Evolutionary conservation across 2,797 vertebrate species (phyloP).

Genomic region (Labeo calbasu): DNA sequence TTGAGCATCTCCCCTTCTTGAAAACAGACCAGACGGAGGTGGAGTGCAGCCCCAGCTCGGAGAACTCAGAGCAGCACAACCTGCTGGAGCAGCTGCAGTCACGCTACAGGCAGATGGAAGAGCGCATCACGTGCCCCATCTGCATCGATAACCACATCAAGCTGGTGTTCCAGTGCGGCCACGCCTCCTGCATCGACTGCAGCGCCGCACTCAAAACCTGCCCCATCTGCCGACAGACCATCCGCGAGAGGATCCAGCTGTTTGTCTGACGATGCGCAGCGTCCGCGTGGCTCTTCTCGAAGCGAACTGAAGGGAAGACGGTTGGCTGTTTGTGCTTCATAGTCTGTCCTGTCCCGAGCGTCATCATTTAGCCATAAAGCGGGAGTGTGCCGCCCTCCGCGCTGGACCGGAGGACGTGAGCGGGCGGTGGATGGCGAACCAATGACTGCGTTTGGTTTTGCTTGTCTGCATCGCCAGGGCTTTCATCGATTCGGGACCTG

Average conservation of each 20-base stretch:
- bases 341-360: conserved; percentile 11
- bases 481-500: too few species aligned
- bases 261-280: conserved; percentile 81
- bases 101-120: conserved; percentile 98
- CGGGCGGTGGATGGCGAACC: neutral
- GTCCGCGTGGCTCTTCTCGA: neutral
- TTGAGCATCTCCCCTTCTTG: neutral
- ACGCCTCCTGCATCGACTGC: conserved; percentile 95
- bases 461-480: too few species aligned
- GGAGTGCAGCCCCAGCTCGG: conserved; percentile 81
- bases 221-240: conserved; percentile 95
- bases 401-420: neutral
- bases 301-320: neutral
- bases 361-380: neutral
- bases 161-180: conserved; percentile 97
- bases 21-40: conserved; percentile 92
- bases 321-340: conserved; percentile 7
- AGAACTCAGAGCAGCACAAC: conserved; percentile 89
- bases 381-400: neutral
- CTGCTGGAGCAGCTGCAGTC: conserved; percentile 97
- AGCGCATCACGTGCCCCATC: conserved; percentile 98
- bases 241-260: conserved; percentile 93
- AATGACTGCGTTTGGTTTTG: neutral
- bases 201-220: conserved; percentile 90
- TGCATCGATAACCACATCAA: conserved; percentile 99